These are phyloP conservation scores for Hippocampus guttulatus DNA, from an alignment of 2,113 vertebrate species.

Conservation along the genomic window DNA sequence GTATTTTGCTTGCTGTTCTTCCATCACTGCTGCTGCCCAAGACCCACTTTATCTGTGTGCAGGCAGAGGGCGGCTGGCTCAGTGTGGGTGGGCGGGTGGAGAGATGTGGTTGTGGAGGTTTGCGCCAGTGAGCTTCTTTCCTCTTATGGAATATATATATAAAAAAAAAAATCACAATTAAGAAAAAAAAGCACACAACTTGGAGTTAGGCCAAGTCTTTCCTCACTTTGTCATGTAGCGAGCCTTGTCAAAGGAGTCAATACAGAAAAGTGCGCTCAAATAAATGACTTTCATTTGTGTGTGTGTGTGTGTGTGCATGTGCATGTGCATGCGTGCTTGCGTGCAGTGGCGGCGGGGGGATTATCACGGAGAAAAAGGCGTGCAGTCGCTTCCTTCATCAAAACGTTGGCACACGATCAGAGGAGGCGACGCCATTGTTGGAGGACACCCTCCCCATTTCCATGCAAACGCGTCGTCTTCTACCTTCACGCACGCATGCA, in stretches of 20 bases:
- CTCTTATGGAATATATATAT: slow-evolving; percentile 31
- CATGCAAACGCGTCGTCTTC: slow-evolving; percentile 40
- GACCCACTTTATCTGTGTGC: slow-evolving; percentile 62
- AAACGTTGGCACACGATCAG: slow-evolving; percentile 75
- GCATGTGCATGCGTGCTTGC: slow-evolving; percentile 22
- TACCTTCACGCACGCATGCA: slow-evolving; percentile 23
- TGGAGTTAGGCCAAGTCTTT: slow-evolving; percentile 72
- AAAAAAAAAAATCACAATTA: too few species aligned
- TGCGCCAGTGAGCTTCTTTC: slow-evolving; percentile 44
- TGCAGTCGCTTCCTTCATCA: slow-evolving; percentile 72
- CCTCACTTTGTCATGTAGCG: slow-evolving; percentile 69
- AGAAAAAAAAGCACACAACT: slow-evolving; percentile 40
- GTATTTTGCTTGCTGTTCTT: slow-evolving; percentile 44
- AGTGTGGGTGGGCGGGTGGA: slow-evolving; percentile 11
- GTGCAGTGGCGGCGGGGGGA: slow-evolving; percentile 36
- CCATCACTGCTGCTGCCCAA: slow-evolving; percentile 48
- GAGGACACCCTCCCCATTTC: slow-evolving; percentile 55
- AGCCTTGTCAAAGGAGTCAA: slow-evolving; percentile 71
- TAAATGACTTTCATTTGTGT: slow-evolving; percentile 48
- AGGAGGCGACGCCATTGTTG: slow-evolving; percentile 66
- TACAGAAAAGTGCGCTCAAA: slow-evolving; percentile 60
- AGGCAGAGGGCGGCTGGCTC: slow-evolving; percentile 38
- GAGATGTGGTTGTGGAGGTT: slow-evolving; percentile 21
- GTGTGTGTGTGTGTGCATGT: slow-evolving; percentile 28
- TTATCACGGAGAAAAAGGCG: slow-evolving; percentile 67